Conservation (phyloP, 2,888 invertebrate genomes). For the Ernsta delagoae region DNA sequence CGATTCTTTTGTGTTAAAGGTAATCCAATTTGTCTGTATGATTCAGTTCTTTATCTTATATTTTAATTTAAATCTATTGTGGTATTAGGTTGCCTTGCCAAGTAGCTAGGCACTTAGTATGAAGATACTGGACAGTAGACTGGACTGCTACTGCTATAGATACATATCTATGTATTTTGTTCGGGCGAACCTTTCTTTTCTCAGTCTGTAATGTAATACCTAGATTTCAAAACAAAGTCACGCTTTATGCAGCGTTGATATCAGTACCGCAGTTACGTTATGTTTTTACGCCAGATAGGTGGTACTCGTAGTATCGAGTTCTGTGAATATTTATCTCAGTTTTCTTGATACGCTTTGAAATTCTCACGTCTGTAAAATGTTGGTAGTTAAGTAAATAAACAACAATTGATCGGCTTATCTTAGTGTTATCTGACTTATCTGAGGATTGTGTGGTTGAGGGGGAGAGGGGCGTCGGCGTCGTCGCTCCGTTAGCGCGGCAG, state of each 20-base stretch:
- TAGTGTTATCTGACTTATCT: constrained; percentile 64
- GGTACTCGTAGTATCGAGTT: not conserved
- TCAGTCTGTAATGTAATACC: constrained; percentile 18
- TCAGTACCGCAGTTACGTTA: constrained; percentile 34
- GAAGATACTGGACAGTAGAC: no score
- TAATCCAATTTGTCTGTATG: no score
- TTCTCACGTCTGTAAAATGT: constrained; percentile 43
- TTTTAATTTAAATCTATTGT: no score
- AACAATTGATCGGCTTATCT: constrained; percentile 61
- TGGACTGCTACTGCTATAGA: no score
- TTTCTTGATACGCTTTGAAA: no score
- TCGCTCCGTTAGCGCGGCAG: constrained; percentile 57
- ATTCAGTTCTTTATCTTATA: no score
- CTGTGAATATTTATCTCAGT: constrained; percentile 3
- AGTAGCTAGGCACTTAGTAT: no score
- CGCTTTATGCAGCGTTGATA: constrained; percentile 37
- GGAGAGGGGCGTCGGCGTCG: constrained; percentile 39
- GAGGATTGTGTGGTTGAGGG: constrained; percentile 49
- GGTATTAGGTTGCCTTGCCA: no score
- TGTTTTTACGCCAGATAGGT: constrained; percentile 31
- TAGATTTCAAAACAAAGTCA: constrained; percentile 51
- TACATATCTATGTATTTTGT: no score
- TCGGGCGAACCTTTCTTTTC: no score
- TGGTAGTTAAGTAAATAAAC: constrained; percentile 63
- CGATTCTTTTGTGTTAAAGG: no score